Conservation (phyloP, 2,888 invertebrate species). For the Scaptomyza polygonia region DNA sequence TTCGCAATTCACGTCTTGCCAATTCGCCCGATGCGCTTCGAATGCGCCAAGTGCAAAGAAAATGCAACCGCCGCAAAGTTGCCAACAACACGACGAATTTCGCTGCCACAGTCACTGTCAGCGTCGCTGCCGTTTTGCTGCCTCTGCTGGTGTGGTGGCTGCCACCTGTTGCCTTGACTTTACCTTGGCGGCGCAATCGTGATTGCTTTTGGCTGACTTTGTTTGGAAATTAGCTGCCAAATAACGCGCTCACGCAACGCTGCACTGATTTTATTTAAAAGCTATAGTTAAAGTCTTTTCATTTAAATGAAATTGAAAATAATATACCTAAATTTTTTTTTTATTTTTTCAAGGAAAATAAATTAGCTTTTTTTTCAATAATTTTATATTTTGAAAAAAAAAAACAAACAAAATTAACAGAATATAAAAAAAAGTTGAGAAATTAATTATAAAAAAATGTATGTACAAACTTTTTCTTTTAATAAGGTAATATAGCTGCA, state of each 20-base stretch:
- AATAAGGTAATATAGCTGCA: too few species aligned
- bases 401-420: too few species aligned
- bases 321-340: too few species aligned
- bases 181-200: slow-evolving; percentile 38
- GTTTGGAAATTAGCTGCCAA: slow-evolving; percentile 40
- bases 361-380: too few species aligned
- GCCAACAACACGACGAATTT: slow-evolving; percentile 47
- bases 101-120: slow-evolving; percentile 23
- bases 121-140: slow-evolving; percentile 12
- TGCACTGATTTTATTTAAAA: slow-evolving; percentile 56
- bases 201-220: slow-evolving; percentile 28
- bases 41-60: slow-evolving; percentile 50
- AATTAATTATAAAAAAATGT: too few species aligned
- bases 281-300: slow-evolving; percentile 5
- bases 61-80: slow-evolving; percentile 40
- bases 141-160: slow-evolving; percentile 10
- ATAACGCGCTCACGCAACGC: slow-evolving; percentile 62
- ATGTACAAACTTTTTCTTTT: too few species aligned
- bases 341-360: too few species aligned
- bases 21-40: slow-evolving; percentile 51
- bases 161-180: slow-evolving; percentile 71
- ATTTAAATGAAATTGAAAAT: too few species aligned
- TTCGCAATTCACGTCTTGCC: slow-evolving; percentile 60
- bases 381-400: too few species aligned
- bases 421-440: too few species aligned